A percentile compares a stretch with the other conserved stretches of the same genome.
These are phyloP conservation scores for Plectropomus leopardus DNA, from an alignment of 2,113 vertebrate species.

Conservation along the genomic window DNA sequence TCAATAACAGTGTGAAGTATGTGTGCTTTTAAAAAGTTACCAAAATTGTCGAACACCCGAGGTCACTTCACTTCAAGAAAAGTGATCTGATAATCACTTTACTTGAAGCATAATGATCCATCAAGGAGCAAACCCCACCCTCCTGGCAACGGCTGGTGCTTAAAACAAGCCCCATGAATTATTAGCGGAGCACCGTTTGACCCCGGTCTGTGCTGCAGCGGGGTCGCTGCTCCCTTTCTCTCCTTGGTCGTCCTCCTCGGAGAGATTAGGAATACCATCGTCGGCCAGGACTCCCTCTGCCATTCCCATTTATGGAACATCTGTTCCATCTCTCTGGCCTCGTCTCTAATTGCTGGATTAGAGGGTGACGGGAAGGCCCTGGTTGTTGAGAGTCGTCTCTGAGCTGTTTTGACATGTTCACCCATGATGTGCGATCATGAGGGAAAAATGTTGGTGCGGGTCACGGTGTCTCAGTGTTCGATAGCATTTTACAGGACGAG, in stretches of 20 bases:
- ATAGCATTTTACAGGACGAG: slow-evolving; percentile 9
- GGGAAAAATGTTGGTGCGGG: slow-evolving; percentile 38
- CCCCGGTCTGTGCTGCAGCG: slow-evolving; percentile 30
- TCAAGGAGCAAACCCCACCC: background rate
- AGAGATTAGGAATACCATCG: slow-evolving; percentile 58
- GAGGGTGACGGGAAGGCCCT: slow-evolving; percentile 59
- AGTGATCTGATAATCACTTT: background rate
- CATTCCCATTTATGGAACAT: slow-evolving; percentile 76
- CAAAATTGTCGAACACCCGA: no score
- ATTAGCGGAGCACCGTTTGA: slow-evolving; percentile 17
- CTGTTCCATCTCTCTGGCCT: slow-evolving; percentile 73
- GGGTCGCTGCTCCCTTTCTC: slow-evolving; percentile 17
- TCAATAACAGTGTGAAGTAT: no score
- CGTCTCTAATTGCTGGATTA: slow-evolving; percentile 74
- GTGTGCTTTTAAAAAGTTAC: no score
- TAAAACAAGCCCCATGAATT: slow-evolving; percentile 18
- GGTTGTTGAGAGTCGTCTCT: slow-evolving; percentile 65
- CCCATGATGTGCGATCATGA: slow-evolving; percentile 61
- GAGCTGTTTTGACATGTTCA: slow-evolving; percentile 72
- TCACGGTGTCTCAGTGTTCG: slow-evolving; percentile 35
- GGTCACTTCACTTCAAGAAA: no score
- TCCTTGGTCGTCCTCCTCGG: slow-evolving; percentile 31
- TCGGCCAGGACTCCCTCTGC: slow-evolving; percentile 56
- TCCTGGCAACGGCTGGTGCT: background rate
- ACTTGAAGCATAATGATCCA: background rate